Conservation (phyloP, 2,888 invertebrate genomes). For the Mesorhabditis belari region DNA sequence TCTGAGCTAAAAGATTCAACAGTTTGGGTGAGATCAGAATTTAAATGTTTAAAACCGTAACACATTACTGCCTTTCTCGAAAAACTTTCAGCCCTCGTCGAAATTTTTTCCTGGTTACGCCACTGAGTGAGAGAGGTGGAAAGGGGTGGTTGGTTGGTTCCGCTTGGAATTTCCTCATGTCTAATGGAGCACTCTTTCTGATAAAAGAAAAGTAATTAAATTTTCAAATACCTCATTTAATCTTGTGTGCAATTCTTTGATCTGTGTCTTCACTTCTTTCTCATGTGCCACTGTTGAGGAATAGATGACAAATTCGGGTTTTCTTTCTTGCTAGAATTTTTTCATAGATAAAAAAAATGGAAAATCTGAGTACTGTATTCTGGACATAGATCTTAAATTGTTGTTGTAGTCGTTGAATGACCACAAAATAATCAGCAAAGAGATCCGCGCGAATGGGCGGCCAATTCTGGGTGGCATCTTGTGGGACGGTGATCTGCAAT, state of each 20-base stretch:
- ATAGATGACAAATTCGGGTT: constrained; percentile 28
- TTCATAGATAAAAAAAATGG: not conserved
- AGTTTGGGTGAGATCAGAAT: no score
- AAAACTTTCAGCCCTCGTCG: no score
- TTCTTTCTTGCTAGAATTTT: constrained; percentile 23
- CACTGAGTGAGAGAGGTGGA: no score
- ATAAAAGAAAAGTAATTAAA: no score
- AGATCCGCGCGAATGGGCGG: constrained; percentile 22
- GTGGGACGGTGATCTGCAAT: constrained; percentile 24
- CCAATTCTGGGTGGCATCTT: constrained; percentile 25
- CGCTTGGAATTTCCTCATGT: no score
- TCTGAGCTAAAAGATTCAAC: no score
- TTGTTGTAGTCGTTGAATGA: constrained; percentile 28
- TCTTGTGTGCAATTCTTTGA: constrained; percentile 27
- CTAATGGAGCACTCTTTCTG: no score
- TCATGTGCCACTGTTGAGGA: constrained; percentile 21
- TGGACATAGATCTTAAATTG: constrained; percentile 32
- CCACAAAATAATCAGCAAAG: constrained; percentile 14
- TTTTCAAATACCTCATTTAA: constrained; percentile 12
- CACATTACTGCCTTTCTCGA: no score
- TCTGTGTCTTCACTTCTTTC: constrained; percentile 28
- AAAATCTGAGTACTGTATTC: constrained; percentile 16
- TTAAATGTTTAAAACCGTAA: no score
- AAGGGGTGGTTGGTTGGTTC: no score
- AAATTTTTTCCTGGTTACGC: no score